A percentile compares a stretch with the other conserved stretches of the same genome.
These are phyloP conservation scores for Pyrocoelia pectoralis DNA, from an alignment of 2,888 invertebrate genomes.

Conservation along the genomic window DNA sequence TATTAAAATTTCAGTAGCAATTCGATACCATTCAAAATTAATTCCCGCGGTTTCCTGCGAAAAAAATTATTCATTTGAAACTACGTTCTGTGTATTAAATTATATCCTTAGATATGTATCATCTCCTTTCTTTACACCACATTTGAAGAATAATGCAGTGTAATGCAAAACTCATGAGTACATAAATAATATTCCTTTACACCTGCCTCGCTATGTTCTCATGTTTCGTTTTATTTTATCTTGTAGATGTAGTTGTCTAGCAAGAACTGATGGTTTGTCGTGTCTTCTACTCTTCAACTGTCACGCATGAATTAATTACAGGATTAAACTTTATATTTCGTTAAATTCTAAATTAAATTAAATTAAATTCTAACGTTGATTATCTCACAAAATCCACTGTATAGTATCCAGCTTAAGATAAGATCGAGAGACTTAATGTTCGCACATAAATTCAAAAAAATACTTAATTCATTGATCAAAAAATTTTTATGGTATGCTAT, in stretches of 20 bases:
- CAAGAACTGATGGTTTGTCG: conserved; percentile 21
- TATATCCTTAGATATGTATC: conserved; percentile 19
- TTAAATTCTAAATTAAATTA: neutral
- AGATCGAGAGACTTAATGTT: conserved; percentile 10
- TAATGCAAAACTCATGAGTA: conserved; percentile 31
- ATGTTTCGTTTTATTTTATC: conserved; percentile 28
- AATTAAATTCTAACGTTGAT: neutral
- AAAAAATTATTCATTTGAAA: neutral
- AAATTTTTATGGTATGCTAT: conserved; percentile 18
- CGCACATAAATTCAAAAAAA: conserved; percentile 30
- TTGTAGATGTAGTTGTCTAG: conserved; percentile 26
- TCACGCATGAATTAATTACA: conserved; percentile 27
- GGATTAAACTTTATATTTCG: conserved; percentile 13
- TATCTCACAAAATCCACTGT: neutral
- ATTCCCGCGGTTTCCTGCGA: neutral
- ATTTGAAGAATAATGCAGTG: conserved; percentile 31
- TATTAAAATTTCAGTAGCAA: conserved; percentile 8
- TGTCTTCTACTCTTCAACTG: conserved; percentile 19
- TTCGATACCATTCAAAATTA: neutral
- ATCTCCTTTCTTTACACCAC: conserved; percentile 27
- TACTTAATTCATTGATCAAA: conserved; percentile 15
- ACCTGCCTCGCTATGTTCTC: conserved; percentile 27
- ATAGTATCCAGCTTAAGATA: neutral
- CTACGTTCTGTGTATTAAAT: neutral
- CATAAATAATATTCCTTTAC: conserved; percentile 33